These are phyloP conservation scores for Stenodema calcarata DNA, from an alignment of 2,888 invertebrate species.

Conservation along the genomic window DNA sequence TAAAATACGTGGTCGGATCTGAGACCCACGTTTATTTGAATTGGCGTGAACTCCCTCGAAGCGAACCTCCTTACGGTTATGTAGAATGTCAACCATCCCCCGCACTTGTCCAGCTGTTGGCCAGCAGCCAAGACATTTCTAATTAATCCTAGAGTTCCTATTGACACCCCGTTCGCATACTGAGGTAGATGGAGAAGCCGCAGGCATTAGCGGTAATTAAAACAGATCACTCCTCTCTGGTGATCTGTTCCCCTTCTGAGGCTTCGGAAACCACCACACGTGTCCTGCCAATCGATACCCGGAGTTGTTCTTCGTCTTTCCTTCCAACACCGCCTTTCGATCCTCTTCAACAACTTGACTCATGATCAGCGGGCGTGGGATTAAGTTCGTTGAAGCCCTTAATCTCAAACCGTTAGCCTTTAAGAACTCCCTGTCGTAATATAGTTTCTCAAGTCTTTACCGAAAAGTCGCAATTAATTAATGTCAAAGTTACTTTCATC, in stretches of 20 bases:
- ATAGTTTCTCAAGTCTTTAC: not conserved
- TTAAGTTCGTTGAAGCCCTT: not conserved
- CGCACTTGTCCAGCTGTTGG: not conserved
- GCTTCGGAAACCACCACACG: not conserved
- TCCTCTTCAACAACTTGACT: conserved; percentile 5
- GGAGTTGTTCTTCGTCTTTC: not conserved
- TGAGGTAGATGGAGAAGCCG: not conserved
- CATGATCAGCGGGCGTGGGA: not conserved
- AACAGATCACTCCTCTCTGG: conserved; percentile 37
- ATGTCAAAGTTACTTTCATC: not conserved
- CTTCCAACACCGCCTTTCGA: not conserved
- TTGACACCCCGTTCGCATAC: not conserved
- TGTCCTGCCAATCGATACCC: conserved; percentile 30
- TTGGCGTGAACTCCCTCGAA: not conserved
- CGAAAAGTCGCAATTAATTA: conserved; percentile 4
- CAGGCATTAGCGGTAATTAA: conserved; percentile 49
- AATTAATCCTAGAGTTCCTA: conserved; percentile 35
- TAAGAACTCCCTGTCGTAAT: not conserved
- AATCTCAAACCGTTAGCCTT: not conserved
- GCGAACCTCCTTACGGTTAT: not conserved
- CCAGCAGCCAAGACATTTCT: conserved; percentile 3
- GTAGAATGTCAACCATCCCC: not conserved
- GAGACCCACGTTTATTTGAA: not conserved
- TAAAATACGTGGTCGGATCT: not conserved
- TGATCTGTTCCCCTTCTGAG: not conserved